Evolutionary conservation across 2,888 invertebrate species (phyloP).

Genomic region (Carabus problematicus): DNA sequence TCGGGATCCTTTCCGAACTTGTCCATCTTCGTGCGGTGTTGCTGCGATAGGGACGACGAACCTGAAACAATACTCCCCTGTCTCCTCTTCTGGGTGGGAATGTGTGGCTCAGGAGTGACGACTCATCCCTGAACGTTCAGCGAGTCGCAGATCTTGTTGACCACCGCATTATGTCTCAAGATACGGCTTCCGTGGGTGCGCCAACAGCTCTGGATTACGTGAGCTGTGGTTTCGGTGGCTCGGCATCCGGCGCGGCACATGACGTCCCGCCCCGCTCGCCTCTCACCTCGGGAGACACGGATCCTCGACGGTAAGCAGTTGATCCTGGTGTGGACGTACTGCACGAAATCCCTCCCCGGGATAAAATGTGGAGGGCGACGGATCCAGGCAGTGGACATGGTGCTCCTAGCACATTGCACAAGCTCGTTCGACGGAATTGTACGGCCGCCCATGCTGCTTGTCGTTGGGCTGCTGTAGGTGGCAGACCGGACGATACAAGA

Average conservation of each 20-base stretch:
- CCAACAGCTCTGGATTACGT: constrained; percentile 52
- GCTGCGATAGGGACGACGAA: constrained; percentile 46
- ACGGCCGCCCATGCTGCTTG: too few species aligned
- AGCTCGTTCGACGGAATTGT: too few species aligned
- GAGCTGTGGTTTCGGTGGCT: constrained; percentile 51
- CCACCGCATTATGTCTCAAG: constrained; percentile 51
- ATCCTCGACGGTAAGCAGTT: constrained; percentile 51
- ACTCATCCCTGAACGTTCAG: constrained; percentile 49
- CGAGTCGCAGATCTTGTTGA: constrained; percentile 45
- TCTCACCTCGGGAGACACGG: constrained; percentile 48
- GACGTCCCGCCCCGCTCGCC: constrained; percentile 12
- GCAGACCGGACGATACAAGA: too few species aligned
- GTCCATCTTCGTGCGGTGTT: constrained; percentile 47
- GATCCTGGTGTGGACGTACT: constrained; percentile 50
- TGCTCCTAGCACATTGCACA: too few species aligned
- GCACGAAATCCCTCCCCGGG: constrained; percentile 51
- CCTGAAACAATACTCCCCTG: constrained; percentile 53
- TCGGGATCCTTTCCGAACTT: constrained; percentile 46
- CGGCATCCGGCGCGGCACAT: constrained; percentile 52
- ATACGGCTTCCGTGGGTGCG: constrained; percentile 54
- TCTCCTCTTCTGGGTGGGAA: constrained; percentile 48
- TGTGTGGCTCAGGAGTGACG: constrained; percentile 49
- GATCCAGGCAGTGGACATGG: too few species aligned
- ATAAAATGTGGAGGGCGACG: constrained; percentile 46
- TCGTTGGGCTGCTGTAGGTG: too few species aligned